phyloP scores from a whole-genome alignment of 2,113 vertebrate species.

The Ictalurus punctatus region DNA sequence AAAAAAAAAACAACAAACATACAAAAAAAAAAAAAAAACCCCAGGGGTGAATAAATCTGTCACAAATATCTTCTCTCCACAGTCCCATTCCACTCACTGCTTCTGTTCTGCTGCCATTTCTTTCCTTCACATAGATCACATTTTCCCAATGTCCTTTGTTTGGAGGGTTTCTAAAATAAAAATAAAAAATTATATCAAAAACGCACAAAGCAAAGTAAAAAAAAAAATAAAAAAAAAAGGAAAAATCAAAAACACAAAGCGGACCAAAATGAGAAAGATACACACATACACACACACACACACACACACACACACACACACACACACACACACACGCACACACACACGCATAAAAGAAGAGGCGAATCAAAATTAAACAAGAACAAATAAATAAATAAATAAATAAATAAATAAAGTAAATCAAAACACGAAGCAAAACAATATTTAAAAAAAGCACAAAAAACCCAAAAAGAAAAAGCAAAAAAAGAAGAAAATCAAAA shows the following conservation, averaged over 20 bases:
- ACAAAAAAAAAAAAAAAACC: slow-evolving; percentile 27
- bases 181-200: too few species aligned
- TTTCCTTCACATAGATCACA: background rate
- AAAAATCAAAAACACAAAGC: background rate
- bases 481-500: background rate
- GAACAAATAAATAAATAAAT: too few species aligned
- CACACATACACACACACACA: too few species aligned
- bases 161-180: background rate
- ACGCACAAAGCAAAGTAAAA: background rate
- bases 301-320: too few species aligned
- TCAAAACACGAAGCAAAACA: background rate
- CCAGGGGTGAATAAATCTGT: background rate
- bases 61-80: background rate
- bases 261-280: too few species aligned
- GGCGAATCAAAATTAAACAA: background rate
- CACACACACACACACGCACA: too few species aligned
- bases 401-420: too few species aligned
- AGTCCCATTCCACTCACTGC: slow-evolving; percentile 14
- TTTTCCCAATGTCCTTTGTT: background rate
- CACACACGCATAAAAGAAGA: too few species aligned
- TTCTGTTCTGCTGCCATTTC: background rate
- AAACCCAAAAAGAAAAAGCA: background rate
- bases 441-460: background rate
- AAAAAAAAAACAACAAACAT: background rate
- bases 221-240: background rate